Base-by-base conservation (phyloP, 2,797 vertebrate genomes). In the Pampus argenteus region DNA sequence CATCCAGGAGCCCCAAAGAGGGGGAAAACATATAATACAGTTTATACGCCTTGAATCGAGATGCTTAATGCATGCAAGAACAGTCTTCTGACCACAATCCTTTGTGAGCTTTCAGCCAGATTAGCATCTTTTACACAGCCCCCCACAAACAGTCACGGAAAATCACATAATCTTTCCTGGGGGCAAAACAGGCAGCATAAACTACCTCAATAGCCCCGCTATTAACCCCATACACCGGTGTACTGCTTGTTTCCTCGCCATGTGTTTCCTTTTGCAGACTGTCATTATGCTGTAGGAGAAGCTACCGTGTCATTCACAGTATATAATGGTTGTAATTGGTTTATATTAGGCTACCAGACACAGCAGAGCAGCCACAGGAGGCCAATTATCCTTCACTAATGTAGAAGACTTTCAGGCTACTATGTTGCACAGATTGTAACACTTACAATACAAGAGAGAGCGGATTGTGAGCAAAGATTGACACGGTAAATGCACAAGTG, bases 301-400 rank as follows among this genome's bases (percentile, higher is more conserved):
- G 82, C 78, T 67, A 64, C 82, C 15, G 42, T 82, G 76, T 83
- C 79, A 78, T 25, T 78, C 88, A 85, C 78, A 40, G 78, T 58
- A 64, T 65, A 70, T 86, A 89, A 90, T 80, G 57, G 72, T 40
- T 72, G 79, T 85, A 89, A 86, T 88, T 79, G 82, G 70, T 85
- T 85, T 78, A 80, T 79, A 88, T 86, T 83, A 83, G 80, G 64
- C 81, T 47, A 71, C 55, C 66, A 81, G 80, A 75, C 78, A 49
- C 72, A 78, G 81, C 52, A 20, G 81, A 76, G 76, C 66, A 61
- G 84, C 82, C 77, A 49, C 85, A 69, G 83, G 86, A 84, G 84
- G 76, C 61, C 78, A 84, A 85, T 89, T 89, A 88, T 44, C 60
- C 65, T 2, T 29, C 50, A n/a, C 54, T 83, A 86, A 82, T 76